phyloP scores from a whole-genome alignment of 2,797 vertebrate genomes.

The Crocodylus rhombifer region DNA sequence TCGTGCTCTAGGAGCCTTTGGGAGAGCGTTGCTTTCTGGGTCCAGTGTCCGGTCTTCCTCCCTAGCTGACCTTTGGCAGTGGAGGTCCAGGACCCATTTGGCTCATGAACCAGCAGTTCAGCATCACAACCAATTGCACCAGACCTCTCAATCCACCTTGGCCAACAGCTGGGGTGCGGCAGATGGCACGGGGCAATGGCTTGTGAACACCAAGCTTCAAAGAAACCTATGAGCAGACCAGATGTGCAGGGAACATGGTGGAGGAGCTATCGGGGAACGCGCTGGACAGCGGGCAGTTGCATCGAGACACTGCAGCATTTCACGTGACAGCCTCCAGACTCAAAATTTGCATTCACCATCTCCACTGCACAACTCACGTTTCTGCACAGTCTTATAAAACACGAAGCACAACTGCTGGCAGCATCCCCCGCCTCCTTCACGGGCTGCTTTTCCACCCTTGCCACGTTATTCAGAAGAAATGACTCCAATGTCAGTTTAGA shows the following conservation, averaged over 20 bases:
- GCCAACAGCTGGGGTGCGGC: not conserved
- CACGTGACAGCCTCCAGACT: too few relatives aligned
- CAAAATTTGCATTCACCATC: not conserved
- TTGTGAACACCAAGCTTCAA: too few relatives aligned
- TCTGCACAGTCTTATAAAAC: not conserved
- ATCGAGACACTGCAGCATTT: not conserved
- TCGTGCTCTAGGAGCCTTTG: not conserved
- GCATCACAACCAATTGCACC: not conserved
- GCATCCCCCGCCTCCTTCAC: slow-evolving; percentile 20
- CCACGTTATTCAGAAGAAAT: not conserved
- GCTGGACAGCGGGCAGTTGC: not conserved
- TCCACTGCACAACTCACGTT: not conserved
- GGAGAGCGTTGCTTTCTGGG: not conserved
- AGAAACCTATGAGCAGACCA: not conserved
- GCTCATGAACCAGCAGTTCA: not conserved
- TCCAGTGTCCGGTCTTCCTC: rapidly evolving
- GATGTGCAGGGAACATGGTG: not conserved
- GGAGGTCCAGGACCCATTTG: not conserved
- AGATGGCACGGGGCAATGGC: not conserved
- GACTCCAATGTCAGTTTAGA: not conserved
- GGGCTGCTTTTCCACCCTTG: not conserved
- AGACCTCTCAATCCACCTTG: not conserved
- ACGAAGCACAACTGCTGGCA: rapidly evolving
- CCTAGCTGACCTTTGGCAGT: not conserved
- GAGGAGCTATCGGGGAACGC: rapidly evolving